phyloP scores from a whole-genome alignment of 2,113 vertebrate genomes.

The Scatophagus argus region DNA sequence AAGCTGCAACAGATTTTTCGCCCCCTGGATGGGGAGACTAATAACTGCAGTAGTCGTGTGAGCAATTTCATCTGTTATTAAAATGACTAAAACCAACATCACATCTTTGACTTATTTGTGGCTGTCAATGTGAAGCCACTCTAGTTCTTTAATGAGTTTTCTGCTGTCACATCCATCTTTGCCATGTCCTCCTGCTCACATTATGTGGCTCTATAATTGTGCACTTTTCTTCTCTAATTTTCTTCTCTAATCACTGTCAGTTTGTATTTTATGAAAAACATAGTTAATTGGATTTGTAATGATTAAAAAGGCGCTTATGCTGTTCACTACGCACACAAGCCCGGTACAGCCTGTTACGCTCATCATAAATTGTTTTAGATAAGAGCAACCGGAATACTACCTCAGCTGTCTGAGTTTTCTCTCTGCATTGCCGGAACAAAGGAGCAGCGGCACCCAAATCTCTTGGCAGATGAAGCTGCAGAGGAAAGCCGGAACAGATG shows the following conservation, averaged over 20 bases:
- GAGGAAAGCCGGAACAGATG: slow-evolving; percentile 58
- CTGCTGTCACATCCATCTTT: background rate
- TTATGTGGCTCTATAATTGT: background rate
- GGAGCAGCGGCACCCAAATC: slow-evolving; percentile 42
- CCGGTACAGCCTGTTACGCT: slow-evolving; percentile 9
- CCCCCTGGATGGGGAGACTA: too few relatives aligned
- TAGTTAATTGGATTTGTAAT: background rate
- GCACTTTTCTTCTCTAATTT: background rate
- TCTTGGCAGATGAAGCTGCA: slow-evolving; percentile 51
- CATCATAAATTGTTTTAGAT: slow-evolving; percentile 37
- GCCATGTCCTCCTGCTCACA: background rate
- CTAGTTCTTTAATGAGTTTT: slow-evolving; percentile 3
- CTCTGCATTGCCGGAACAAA: slow-evolving; percentile 50
- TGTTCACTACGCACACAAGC: background rate
- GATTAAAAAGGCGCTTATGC: background rate
- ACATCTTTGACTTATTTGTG: background rate
- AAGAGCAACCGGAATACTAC: slow-evolving; percentile 30
- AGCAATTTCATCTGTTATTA: slow-evolving; percentile 6
- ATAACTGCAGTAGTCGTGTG: background rate
- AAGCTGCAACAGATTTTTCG: background rate
- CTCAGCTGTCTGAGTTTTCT: slow-evolving; percentile 3
- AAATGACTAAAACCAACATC: slow-evolving; percentile 1
- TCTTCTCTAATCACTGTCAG: background rate
- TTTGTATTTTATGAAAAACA: background rate
- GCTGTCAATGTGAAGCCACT: background rate